Evolutionary conservation across 2,113 vertebrate genomes (phyloP), one percentile per base, ranked within the genome.

Genomic region (Candoia aspera): DNA sequence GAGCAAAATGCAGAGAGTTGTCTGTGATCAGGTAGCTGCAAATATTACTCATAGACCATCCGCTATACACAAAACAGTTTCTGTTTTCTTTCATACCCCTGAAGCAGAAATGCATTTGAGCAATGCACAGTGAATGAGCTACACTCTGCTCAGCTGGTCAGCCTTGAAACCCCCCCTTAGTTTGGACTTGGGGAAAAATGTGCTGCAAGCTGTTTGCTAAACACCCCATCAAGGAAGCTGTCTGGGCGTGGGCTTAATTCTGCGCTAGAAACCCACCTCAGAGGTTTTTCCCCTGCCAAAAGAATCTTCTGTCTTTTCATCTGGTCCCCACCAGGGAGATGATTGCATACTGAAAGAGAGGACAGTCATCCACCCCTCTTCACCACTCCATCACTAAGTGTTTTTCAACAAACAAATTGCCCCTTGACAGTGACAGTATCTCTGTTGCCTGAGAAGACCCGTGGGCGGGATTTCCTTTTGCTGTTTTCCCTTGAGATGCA

Each of bases 11-110:
- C 49, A 90, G 46, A 0, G 11, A 8, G 3, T 4, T 0, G 68
- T 93, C 96, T 95, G 95, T 96, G 94, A 33, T 93, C 94, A 60
- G 59, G 60, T 0, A 46, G 58, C 1, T 33, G 19, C 19, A 87
- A 64, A 91, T 90, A 29, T 21, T 84, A 9, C 37, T 0, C 88
- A 92, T 37, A 93, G 93, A 95, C 91, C 86, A 57, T 85, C 87
- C 89, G n/a, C 0, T 1, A 0, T 33, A 0, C 1, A 0, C 73
- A 42, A 90, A 90, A 64, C 88, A 12, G 11, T 46, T 87, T 87
- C 91, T 94, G 90, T 83, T 95, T 29, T 33, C 85, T 49, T 49
- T 49, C 49, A 49, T 49, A 49, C 2, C 49, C 49, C 6, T 9
- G 53, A 86, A n/a, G 29, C 53, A 55, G 13, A n/a, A 86, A 86